These are phyloP conservation scores for Brachionus asplanchnoidis DNA, from an alignment of 1,140 invertebrate genomes.

Conservation along the genomic window DNA sequence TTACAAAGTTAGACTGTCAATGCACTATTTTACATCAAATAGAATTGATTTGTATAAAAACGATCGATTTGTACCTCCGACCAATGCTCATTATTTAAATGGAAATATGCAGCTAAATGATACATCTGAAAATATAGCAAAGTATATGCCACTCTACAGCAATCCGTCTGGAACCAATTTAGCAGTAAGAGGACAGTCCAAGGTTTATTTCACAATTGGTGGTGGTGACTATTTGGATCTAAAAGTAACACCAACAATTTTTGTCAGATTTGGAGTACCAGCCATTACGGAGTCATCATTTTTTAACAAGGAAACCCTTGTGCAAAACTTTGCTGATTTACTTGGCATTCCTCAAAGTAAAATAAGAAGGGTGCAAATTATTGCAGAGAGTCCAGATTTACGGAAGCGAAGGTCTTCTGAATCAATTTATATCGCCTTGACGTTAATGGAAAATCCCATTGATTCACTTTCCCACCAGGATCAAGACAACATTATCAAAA, in stretches of 20 bases:
- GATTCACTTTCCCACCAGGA: background rate
- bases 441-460: background rate
- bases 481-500: background rate
- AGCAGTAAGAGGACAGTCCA: background rate
- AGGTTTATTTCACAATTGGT: background rate
- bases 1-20: constrained; percentile 46
- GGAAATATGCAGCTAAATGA: constrained; percentile 41
- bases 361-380: background rate
- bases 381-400: background rate
- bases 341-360: background rate
- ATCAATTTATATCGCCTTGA: background rate
- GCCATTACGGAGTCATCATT: background rate
- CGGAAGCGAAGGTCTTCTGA: background rate
- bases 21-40: constrained; percentile 48
- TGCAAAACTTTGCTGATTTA: constrained; percentile 6
- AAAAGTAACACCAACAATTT: background rate
- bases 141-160: background rate
- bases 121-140: background rate
- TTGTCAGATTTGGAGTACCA: background rate
- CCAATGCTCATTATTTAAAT: constrained; percentile 45
- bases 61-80: constrained; percentile 45
- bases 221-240: constrained; percentile 18
- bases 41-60: constrained; percentile 50
- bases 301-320: background rate
- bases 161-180: constrained; percentile 22